Conservation (phyloP, 2,888 invertebrate species). For the Synanthedon formicaeformis region DNA sequence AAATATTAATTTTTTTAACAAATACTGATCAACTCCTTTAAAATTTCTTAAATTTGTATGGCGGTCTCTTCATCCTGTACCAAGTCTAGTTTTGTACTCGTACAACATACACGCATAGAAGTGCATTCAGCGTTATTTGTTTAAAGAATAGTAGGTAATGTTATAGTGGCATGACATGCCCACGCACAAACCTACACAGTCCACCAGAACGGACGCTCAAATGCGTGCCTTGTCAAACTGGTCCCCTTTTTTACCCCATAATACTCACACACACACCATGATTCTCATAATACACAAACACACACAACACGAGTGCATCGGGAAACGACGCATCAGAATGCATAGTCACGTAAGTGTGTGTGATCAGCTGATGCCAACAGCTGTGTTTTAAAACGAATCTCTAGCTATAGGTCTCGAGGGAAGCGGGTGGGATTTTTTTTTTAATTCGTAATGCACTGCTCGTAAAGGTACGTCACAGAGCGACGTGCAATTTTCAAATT, state of each 20-base stretch:
- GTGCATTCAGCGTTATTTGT: no score
- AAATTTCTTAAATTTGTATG: no score
- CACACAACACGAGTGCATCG: slow-evolving; percentile 4
- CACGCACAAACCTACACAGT: no score
- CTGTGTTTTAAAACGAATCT: slow-evolving; percentile 34
- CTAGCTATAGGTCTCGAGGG: slow-evolving; percentile 7
- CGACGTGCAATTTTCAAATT: not conserved
- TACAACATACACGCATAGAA: no score
- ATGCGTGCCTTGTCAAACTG: slow-evolving; percentile 42
- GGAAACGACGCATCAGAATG: slow-evolving; percentile 5
- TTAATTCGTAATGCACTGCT: not conserved
- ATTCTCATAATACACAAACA: slow-evolving; percentile 32
- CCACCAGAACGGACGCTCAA: slow-evolving; percentile 25
- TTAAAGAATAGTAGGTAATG: no score
- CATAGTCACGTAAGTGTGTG: slow-evolving; percentile 22
- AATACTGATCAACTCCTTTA: no score
- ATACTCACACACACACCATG: slow-evolving; percentile 2
- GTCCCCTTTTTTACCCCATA: slow-evolving; percentile 17
- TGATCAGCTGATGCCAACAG: slow-evolving; percentile 54
- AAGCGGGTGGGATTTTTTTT: not conserved
- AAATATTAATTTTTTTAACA: no score
- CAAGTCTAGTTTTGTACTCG: no score
- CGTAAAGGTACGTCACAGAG: not conserved
- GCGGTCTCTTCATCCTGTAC: no score
- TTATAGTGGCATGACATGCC: no score